These are phyloP conservation scores for Rhineura floridana DNA, from an alignment of 2,113 vertebrate species.

Conservation along the genomic window DNA sequence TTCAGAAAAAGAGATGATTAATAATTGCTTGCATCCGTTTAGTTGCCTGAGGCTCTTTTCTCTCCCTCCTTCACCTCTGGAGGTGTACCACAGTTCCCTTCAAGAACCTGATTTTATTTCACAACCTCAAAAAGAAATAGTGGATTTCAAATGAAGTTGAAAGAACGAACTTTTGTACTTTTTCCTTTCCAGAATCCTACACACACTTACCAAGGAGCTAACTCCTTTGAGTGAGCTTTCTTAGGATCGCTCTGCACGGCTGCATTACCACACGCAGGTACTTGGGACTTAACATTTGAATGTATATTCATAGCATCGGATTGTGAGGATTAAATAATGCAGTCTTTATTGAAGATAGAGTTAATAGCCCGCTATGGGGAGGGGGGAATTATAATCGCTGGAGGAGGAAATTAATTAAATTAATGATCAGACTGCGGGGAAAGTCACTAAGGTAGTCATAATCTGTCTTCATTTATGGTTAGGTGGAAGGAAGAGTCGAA, in stretches of 20 bases:
- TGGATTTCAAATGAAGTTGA: background rate
- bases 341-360: background rate
- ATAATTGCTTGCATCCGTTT: too few species aligned
- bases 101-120: background rate
- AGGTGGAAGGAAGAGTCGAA: background rate
- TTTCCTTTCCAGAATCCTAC: background rate
- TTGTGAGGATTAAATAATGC: background rate
- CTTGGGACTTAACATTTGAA: background rate
- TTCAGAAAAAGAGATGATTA: too few species aligned
- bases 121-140: background rate
- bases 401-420: constrained; percentile 5
- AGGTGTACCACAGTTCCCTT: too few species aligned
- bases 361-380: background rate
- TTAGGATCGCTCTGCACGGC: too few species aligned
- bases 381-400: background rate
- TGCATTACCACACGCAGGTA: too few species aligned
- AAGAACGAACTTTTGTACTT: background rate
- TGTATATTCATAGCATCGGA: background rate
- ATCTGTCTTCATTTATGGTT: background rate
- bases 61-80: too few species aligned
- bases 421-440: background rate
- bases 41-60: too few species aligned
- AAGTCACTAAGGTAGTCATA: background rate
- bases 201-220: background rate
- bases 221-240: background rate